Evolutionary conservation across 2,888 invertebrate species (phyloP), one percentile per base, ranked within the genome.

Genomic region (Nasonovia ribisnigri): DNA sequence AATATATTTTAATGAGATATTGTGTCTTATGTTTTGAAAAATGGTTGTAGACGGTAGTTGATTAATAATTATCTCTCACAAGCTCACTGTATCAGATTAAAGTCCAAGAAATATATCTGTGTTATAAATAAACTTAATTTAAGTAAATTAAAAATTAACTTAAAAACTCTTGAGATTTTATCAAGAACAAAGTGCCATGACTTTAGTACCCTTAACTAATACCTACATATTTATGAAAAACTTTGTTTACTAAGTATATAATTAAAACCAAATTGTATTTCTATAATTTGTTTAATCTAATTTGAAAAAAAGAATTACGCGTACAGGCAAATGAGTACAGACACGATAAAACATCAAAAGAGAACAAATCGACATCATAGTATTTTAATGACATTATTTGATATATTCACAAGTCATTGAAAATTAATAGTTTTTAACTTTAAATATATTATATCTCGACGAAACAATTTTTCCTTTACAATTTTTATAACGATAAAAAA

Each of bases 121-220:
- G 54, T 91, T 91, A 42, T 84, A 51, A 57, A 60, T 20, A 84
- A 84, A 91, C 43, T 91, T 24, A 57, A 91, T 84, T 57, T n/a
- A 46, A 57, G 91, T 86, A 86, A 86, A 84, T 91, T n/a, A 86
- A 91, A 91, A 91, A 57, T 54, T 43, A 84, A 57, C 43, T 86
- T 57, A 84, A 86, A 91, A 86, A 57, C 42, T 91, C n/a, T 86
- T 24, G n/a, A 86, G n/a, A 91, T 57, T 29, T 91, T 86, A 91
- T 91, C 57, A 43, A 51, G 20, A 91, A 51, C 29, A 29, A 84
- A 84, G 54, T 91, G 29, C 54, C 43, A 20, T 20, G 46, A 54
- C 84, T 86, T 77, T 36, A 36, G 77, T 36, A 36, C 36, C 20
- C 20, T 91, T 86, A 43, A 91, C 54, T 57, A 43, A 91, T 91